Evolutionary conservation across 2,113 vertebrate genomes (phyloP).

Genomic region (Microtus pennsylvanicus): DNA sequence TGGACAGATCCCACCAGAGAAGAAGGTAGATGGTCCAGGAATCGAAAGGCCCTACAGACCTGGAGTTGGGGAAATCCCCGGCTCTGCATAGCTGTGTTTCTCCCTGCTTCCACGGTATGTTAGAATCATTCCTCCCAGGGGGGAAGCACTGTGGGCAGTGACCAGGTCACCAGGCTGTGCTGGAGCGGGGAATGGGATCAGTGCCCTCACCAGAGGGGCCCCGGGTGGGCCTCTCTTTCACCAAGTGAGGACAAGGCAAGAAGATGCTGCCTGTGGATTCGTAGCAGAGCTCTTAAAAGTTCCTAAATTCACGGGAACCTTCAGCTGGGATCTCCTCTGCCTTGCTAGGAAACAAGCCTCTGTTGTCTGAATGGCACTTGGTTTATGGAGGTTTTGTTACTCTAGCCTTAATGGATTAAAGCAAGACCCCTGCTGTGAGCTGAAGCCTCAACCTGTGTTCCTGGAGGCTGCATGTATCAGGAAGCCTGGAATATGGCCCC

Average conservation of each 20-base stretch:
- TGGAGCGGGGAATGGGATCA: not conserved
- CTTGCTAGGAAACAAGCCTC: not conserved
- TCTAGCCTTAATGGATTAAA: not conserved
- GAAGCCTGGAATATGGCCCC: not conserved
- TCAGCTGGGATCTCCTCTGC: not conserved
- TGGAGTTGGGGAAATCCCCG: not conserved
- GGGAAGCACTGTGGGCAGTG: not conserved
- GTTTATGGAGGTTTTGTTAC: not conserved
- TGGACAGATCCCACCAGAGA: not conserved
- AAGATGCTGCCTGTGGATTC: not conserved
- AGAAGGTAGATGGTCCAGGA: not conserved
- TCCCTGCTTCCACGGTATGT: too few relatives aligned
- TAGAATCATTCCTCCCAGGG: too few relatives aligned
- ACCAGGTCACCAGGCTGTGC: not conserved
- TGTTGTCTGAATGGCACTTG: not conserved
- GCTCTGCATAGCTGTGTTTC: not conserved
- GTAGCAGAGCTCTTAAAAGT: too few relatives aligned
- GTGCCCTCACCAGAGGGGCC: not conserved
- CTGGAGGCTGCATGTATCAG: not conserved
- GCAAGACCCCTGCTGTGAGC: not conserved
- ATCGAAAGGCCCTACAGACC: not conserved
- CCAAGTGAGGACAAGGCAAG: not conserved
- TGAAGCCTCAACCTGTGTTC: not conserved
- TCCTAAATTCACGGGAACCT: rapidly evolving
- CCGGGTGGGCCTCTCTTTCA: too few relatives aligned